Evolutionary conservation across 1,140 invertebrate species (phyloP).

Genomic region (Philotrypesis tridentata): DNA sequence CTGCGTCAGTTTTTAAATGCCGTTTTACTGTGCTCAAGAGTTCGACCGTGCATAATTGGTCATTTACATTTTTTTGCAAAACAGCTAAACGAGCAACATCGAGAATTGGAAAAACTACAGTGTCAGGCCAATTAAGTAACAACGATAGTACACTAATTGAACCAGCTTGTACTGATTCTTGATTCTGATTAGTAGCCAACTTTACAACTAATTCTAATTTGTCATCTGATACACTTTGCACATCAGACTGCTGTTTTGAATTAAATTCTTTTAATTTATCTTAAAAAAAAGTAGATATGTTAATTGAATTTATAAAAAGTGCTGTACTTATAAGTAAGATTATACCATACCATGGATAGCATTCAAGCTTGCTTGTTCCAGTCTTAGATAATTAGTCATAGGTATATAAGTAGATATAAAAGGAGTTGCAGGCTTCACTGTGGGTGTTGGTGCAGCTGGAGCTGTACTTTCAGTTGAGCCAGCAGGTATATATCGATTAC

Average conservation of each 20-base stretch:
- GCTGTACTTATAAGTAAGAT: constrained; percentile 52
- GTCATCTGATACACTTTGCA: constrained; percentile 73
- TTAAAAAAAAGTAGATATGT: constrained; percentile 63
- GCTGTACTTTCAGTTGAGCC: constrained; percentile 52
- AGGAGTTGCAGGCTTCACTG: constrained; percentile 53
- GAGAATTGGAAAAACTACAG: constrained; percentile 89
- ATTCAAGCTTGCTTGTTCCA: constrained; percentile 80
- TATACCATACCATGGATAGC: constrained; percentile 77
- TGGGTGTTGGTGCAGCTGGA: constrained; percentile 49
- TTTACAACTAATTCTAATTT: constrained; percentile 78
- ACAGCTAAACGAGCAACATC: constrained; percentile 88
- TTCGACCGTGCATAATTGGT: constrained; percentile 75
- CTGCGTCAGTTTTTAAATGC: constrained; percentile 67
- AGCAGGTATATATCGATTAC: constrained; percentile 81
- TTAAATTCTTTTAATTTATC: constrained; percentile 84
- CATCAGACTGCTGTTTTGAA: constrained; percentile 73
- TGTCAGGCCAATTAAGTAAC: constrained; percentile 85
- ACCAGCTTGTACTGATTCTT: constrained; percentile 68
- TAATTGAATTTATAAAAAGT: neutral
- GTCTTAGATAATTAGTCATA: constrained; percentile 72
- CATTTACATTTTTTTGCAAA: constrained; percentile 78
- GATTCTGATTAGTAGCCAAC: constrained; percentile 70
- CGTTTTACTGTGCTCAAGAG: constrained; percentile 66
- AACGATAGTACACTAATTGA: constrained; percentile 78
- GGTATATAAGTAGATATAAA: constrained; percentile 63